A percentile compares a stretch with the other conserved stretches of the same genome.
Conservation (phyloP, 2,888 invertebrate genomes). For the Boloria selene region DNA sequence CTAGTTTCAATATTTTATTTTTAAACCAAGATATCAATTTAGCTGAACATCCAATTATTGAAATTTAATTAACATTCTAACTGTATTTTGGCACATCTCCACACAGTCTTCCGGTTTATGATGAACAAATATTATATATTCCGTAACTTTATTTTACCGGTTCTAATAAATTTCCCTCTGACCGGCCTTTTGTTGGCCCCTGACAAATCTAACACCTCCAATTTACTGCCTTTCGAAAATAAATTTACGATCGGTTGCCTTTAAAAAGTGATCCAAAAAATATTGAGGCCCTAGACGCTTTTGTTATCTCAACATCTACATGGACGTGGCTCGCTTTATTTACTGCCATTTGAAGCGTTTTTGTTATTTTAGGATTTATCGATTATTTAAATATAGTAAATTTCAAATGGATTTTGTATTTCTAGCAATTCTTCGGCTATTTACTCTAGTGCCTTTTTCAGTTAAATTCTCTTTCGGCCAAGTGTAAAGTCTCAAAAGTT, state of each 20-base stretch:
- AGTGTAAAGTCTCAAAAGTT: no score
- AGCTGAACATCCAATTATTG: conserved; percentile 5
- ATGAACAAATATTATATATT: conserved; percentile 3
- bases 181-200: conserved; percentile 19
- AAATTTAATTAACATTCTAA: conserved; percentile 24
- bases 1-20: not conserved
- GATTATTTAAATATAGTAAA: no score
- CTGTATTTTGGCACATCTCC: conserved; percentile 20
- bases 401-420: no score
- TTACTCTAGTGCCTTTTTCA: no score
- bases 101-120: conserved; percentile 11
- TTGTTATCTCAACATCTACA: conserved; percentile 7
- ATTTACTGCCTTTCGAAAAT: conserved; percentile 25
- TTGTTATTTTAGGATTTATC: no score
- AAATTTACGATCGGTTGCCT: conserved; percentile 19
- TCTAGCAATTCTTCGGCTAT: no score
- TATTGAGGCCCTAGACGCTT: not conserved
- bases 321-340: conserved; percentile 9
- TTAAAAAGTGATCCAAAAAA: conserved; percentile 7
- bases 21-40: conserved; percentile 10
- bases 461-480: no score
- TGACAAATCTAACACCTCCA: conserved; percentile 22
- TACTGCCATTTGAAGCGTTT: not conserved
- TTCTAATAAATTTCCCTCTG: conserved; percentile 18
- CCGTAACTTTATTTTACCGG: conserved; percentile 8